phyloP scores from a whole-genome alignment of 1,140 invertebrate species.

The Bombus waltoni region DNA sequence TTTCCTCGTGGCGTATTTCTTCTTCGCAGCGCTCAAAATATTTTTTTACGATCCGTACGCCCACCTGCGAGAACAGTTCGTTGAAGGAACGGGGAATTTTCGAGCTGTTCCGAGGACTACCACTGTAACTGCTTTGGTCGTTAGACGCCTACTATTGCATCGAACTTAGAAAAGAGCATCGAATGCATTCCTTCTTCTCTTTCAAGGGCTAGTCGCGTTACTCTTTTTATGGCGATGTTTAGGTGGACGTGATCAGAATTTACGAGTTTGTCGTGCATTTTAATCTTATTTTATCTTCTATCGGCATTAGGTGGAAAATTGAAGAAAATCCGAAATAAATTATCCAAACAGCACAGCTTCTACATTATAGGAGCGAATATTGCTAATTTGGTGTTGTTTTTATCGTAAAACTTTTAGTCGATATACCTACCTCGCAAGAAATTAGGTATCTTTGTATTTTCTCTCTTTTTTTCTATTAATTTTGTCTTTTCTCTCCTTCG shows the following conservation, averaged over 20 bases:
- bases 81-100: conserved; percentile 22
- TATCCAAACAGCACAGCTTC: not conserved
- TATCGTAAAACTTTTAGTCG: not conserved
- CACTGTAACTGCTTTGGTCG: not conserved
- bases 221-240: not conserved
- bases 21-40: not conserved
- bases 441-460: not conserved
- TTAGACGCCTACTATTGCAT: conserved; percentile 19
- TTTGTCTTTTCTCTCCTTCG: not conserved
- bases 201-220: no score
- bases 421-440: not conserved
- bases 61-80: conserved; percentile 6
- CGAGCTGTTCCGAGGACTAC: not conserved
- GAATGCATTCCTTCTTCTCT: not conserved
- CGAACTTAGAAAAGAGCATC: not conserved
- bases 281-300: not conserved
- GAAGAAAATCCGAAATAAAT: not conserved
- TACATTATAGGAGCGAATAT: no score
- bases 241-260: not conserved
- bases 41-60: conserved; percentile 27
- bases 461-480: not conserved
- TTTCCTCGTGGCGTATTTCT: conserved; percentile 33
- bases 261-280: not conserved
- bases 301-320: no score
- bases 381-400: no score